Evolutionary conservation across 2,113 vertebrate species (phyloP), one percentile per base, ranked within the genome.

Genomic region (Gopherus evgoodei): DNA sequence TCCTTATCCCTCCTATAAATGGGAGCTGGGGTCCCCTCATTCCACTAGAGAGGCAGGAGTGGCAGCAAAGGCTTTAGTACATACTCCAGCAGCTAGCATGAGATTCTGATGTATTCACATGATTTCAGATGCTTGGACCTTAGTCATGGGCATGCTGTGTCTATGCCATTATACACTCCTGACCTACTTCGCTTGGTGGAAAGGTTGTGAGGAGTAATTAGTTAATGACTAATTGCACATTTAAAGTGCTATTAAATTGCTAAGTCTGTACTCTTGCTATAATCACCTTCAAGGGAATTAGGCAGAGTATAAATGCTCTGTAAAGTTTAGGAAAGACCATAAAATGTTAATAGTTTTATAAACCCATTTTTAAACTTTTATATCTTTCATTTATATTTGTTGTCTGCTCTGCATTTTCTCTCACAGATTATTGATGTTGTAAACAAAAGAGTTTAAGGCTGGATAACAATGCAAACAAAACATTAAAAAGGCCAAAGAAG

Each of bases 391-490:
- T 72, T 29, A 2, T 88, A 47, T 88, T 82, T 82, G 4, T 82
- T 89, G 52, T 25, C n/a, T 5, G 2, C 38, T 88, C 83, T 86
- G n/a, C n/a, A 82, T 84, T 92, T 93, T 54, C 81, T 24, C 56
- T 76, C 82, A 84, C 50, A 89, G 47, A 91, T 86, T 84, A 80
- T 17, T 81, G 54, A 50, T 93, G 56, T 42, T 95, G 52, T 89
- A 88, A 95, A 86, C 29, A 87, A 82, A 27, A 94, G 31, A 78
- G 27, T 76, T 76, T 86, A 95, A 87, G 27, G 81, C 16, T 72
- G 31, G 93, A 86, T 19, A 88, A 69, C 72, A 93, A 14, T 53
- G 50, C 56, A 92, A 95, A 76, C 54, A 93, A 90, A 93, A 69
- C 53, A 56, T 52, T 75, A 80, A 88, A 76, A 92, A 95, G 52